Evolutionary conservation across 2,113 vertebrate genomes (phyloP).

Genomic region (Proterorhinus semilunaris): DNA sequence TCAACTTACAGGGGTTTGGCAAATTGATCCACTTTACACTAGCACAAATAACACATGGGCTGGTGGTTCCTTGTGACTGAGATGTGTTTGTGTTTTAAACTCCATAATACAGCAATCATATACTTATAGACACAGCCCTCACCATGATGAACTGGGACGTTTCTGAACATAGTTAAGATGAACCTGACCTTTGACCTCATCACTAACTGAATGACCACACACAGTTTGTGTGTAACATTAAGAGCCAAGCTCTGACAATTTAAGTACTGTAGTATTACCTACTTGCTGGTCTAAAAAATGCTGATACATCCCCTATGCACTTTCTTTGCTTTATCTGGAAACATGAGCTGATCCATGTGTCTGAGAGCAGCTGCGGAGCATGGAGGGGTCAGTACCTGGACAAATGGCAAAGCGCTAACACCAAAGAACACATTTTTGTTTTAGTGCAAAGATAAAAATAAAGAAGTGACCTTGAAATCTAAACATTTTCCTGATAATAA

Average conservation of each 20-base stretch:
- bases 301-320: neutral
- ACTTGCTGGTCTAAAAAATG: neutral
- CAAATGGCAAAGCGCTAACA: neutral
- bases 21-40: too few relatives aligned
- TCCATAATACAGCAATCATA: too few relatives aligned
- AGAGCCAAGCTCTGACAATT: too few relatives aligned
- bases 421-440: neutral
- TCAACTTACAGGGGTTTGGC: too few relatives aligned
- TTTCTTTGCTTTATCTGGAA: conserved; percentile 5
- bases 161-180: conserved; percentile 10
- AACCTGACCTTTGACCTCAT: conserved; percentile 35
- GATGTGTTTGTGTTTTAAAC: too few relatives aligned
- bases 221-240: neutral
- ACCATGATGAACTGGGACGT: neutral
- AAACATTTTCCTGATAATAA: neutral
- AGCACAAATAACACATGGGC: too few relatives aligned
- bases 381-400: neutral
- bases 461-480: too few relatives aligned
- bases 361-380: neutral
- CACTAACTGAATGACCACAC: neutral
- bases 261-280: neutral
- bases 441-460: neutral
- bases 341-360: conserved; percentile 28
- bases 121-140: conserved; percentile 7
- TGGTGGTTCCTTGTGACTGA: too few relatives aligned